Base-by-base conservation (phyloP, 1,140 invertebrate genomes). In the Phenacoccus solenopsis region DNA sequence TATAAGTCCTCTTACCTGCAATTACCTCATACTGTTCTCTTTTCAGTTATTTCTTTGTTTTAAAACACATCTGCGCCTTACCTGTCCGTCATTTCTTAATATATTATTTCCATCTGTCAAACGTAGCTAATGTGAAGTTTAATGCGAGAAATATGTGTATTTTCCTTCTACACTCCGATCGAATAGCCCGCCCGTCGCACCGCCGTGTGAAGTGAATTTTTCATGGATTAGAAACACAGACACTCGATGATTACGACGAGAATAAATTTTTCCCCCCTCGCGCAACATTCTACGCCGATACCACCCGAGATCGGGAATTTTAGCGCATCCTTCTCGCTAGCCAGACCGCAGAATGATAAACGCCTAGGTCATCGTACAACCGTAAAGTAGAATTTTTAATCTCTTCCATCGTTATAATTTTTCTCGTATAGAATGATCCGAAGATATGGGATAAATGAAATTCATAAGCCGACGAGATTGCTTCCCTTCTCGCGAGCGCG, bases 51-150 rank as follows among this genome's bases (percentile, higher is more conserved):
- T 49, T 49, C 38, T 49, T 49, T 49, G 38, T 49, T 49, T 49
- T 49, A 49, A 49, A 49, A 49, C 38, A 49, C 38, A 49, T 49
- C 38, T 49, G 38, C 38, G 38, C 38, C 38, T 49, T 49, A 49
- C 38, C 38, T 49, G 38, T 49, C 38, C 38, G 38, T 49, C 38
- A 49, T 49, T 49, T 49, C 38, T 49, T 49, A 49, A 49, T 49
- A 49, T 49, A 49, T 49, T 49, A 49, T 49, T 49, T 49, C 38
- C 38, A 49, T 49, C 38, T 49, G 38, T 49, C 38, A 49, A 49
- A 49, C 38, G 38, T 49, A 49, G 38, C 38, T 49, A 49, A 49
- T 49, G 38, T 49, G 38, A 49, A 49, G 38, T 49, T 49, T 49
- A 49, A 16, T 10, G 38, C 38, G 38, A 49, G 20, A n/a, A 32